These are phyloP conservation scores for Chaetura pelagica DNA, from an alignment of 2,113 vertebrate genomes.

Conservation along the genomic window DNA sequence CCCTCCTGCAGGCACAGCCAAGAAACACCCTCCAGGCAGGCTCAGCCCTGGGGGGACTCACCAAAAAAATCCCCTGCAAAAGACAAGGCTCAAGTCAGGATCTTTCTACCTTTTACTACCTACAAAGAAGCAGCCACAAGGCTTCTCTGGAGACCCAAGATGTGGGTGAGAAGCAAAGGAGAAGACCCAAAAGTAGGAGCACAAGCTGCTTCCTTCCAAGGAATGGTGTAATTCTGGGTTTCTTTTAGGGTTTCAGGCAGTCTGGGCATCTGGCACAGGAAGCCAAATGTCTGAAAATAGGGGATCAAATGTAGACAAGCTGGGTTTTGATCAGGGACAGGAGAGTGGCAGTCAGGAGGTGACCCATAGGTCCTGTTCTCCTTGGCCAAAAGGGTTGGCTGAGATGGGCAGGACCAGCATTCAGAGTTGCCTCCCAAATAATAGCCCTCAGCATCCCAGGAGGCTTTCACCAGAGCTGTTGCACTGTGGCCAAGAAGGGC, in stretches of 20 bases:
- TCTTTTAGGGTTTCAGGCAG: neutral
- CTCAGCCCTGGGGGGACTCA: neutral
- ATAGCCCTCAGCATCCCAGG: neutral
- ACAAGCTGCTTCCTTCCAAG: neutral
- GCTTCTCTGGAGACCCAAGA: neutral
- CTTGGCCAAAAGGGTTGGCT: neutral
- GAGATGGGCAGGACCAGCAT: neutral
- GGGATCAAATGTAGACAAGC: neutral
- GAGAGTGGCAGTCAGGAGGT: neutral
- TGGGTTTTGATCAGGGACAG: neutral
- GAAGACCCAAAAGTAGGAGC: fast-evolving
- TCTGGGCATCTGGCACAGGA: neutral
- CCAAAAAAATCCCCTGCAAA: neutral
- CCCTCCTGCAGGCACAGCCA: neutral
- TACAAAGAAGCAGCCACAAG: neutral
- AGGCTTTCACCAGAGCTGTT: neutral
- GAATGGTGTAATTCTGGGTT: neutral
- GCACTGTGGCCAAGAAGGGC: fast-evolving
- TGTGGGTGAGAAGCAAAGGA: neutral
- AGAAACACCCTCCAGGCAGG: neutral
- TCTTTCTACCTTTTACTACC: neutral
- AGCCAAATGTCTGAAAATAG: neutral
- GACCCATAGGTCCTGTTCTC: neutral
- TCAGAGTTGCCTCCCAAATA: neutral
- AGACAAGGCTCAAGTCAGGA: neutral